Evolutionary conservation across 2,888 invertebrate genomes (phyloP).

Genomic region (Eristalinus sepulchralis): DNA sequence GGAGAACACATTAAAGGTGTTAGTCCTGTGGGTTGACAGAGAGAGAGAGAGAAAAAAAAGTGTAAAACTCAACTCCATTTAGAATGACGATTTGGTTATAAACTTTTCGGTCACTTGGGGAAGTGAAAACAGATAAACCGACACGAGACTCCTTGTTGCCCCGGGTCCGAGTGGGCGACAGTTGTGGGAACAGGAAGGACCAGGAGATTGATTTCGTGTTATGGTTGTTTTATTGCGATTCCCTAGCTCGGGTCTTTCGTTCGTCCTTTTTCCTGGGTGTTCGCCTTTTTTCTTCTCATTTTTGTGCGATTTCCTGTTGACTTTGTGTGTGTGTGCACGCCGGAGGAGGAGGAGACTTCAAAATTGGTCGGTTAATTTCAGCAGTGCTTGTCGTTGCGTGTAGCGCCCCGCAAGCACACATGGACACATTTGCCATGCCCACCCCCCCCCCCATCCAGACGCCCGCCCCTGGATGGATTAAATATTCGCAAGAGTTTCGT

Average conservation of each 20-base stretch:
- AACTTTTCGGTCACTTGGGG: conserved; percentile 27
- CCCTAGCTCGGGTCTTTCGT: not conserved
- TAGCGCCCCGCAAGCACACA: conserved; percentile 1
- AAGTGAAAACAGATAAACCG: conserved; percentile 16
- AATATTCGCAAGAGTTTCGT: conserved; percentile 49
- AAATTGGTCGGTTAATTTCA: conserved; percentile 59
- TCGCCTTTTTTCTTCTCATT: not conserved
- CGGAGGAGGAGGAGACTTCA: conserved; percentile 24
- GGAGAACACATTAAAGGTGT: not conserved
- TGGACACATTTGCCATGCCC: not conserved
- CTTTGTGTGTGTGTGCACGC: not conserved
- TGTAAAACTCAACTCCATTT: conserved; percentile 26
- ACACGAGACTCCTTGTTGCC: conserved; percentile 9
- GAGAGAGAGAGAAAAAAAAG: not conserved
- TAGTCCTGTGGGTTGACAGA: not conserved
- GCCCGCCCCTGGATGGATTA: conserved; percentile 9
- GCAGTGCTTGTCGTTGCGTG: conserved; percentile 48
- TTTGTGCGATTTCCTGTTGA: not conserved
- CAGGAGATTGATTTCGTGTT: conserved; percentile 65
- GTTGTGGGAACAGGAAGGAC: conserved; percentile 21
- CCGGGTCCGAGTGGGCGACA: conserved; percentile 18
- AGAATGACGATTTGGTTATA: conserved; percentile 43
- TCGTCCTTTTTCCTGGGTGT: not conserved
- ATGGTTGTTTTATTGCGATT: conserved; percentile 55
- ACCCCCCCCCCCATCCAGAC: not conserved